Evolutionary conservation across 2,797 vertebrate genomes (phyloP), one percentile per base, ranked within the genome.

Genomic region (Hapalemur alaotrensis): DNA sequence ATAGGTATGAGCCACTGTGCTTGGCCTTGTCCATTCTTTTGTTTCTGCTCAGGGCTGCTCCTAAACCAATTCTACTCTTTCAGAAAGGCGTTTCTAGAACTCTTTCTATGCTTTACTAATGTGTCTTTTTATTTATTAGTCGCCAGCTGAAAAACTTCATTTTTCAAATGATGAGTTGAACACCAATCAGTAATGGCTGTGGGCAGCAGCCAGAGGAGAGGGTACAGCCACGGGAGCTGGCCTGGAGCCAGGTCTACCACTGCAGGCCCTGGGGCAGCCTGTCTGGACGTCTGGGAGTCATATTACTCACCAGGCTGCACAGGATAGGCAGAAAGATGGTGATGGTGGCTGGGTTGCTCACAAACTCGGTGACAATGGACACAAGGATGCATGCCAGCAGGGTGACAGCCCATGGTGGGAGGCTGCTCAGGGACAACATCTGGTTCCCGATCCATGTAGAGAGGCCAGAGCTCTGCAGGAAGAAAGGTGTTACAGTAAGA

Each of bases 301-400:
- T 15, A 43, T 30, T 89, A 98, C 99, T 98, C 98, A 99, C 99
- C 99, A 99, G 98, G 0, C 99, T 99, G 91, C 99, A 99, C 76
- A 99, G 98, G 98, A 99, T 99, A 95, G 99, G 99, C 95, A 99
- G 98, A 98, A 99, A 99, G 93, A 99, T 99, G 1, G 99, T 99
- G 97, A 99, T 99, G 59, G 99, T 99, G 80, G 99, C 99, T 0
- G 99, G 99, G 97, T 99, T 99, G 97, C 99, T 99, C 95, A 99
- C 99, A 17, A 99, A 99, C 98, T 99, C 99, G 0, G 99, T 99
- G 97, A 99, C 99, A 0, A 99, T 98, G 13, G 99, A 99, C 91
- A 99, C 99, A 87, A 99, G 99, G 96, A 99, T 98, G 96, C 99
- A 99, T 14, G 99, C 99, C 96, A 99, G 98, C 93, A 99, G 99